These are phyloP conservation scores for Poeciliopsis occidentalis DNA, from an alignment of 2,113 vertebrate species.

Conservation along the genomic window DNA sequence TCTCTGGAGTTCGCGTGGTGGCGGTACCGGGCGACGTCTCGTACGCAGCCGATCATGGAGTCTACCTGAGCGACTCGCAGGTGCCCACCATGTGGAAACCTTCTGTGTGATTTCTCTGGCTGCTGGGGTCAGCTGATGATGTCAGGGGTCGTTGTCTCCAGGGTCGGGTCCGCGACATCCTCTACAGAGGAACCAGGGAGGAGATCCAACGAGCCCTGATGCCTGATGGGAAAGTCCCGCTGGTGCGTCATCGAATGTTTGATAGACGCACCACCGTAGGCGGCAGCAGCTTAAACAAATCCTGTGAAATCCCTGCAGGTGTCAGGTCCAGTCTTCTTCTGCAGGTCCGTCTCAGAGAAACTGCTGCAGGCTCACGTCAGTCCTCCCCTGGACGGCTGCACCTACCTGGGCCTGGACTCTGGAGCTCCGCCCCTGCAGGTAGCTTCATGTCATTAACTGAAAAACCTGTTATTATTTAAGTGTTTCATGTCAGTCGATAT, in stretches of 20 bases:
- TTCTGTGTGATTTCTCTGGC: background rate
- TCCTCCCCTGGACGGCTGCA: constrained; percentile 92
- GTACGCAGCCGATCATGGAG: constrained; percentile 88
- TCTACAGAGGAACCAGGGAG: constrained; percentile 84
- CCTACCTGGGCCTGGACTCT: constrained; percentile 94
- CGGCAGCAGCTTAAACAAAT: background rate
- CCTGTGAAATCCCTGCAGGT: constrained; percentile 79
- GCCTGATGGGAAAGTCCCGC: constrained; percentile 84
- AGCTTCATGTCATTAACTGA: background rate
- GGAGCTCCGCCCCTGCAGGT: constrained; percentile 92
- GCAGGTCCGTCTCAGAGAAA: constrained; percentile 85
- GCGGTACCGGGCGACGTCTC: constrained; percentile 83
- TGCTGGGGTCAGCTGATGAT: background rate
- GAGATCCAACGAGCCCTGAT: constrained; percentile 79
- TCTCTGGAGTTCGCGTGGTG: constrained; percentile 86
- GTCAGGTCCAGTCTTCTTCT: constrained; percentile 92
- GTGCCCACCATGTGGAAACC: constrained; percentile 43
- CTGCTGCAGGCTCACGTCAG: constrained; percentile 90
- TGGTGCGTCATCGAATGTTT: constrained; percentile 78
- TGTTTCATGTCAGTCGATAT: too few relatives aligned
- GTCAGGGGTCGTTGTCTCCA: constrained; percentile 44
- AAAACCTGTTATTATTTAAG: too few relatives aligned
- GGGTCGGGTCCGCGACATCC: constrained; percentile 85
- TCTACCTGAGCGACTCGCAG: constrained; percentile 85
- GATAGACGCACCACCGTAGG: background rate